Evolutionary conservation across 2,888 invertebrate species (phyloP), one percentile per base, ranked within the genome.

Genomic region (Argyra leucocephala): DNA sequence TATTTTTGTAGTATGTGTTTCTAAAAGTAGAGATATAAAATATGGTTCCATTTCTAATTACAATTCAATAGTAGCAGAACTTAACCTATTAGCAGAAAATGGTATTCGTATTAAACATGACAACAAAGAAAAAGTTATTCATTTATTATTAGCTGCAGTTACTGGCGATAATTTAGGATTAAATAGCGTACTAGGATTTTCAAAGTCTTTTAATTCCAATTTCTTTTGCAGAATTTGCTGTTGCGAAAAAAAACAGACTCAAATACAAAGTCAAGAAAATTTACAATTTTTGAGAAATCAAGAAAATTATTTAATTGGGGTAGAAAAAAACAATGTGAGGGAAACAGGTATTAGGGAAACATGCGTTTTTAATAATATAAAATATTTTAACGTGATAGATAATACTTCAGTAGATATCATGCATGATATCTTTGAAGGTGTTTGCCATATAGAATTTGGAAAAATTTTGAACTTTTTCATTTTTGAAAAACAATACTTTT

Each of bases 351-450:
- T 64, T 36, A 66, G 61, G 61, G 65, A 65, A 61, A 63, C 36
- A 9, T 64, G 58, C 61, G 24, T 64, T 18, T 62, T 61, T 21
- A 57, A 57, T 21, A 58, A 66, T 63, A 63, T 68, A 64, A 64
- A 69, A 66, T 64, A 66, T 63, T 69, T 69, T 67, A 66, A 66
- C 58, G 61, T 61, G 10, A 31, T 62, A 48, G 66, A 68, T 22
- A 65, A 65, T 64, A 23, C 64, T 58, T 37, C 66, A n/a, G 66
- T 65, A 12, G 69, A 69, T 65, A 66, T 67, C 18, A 67, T 68
- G 67, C 69, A 69, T 59, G 68, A 69, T 65, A 26, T 68, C 12
- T 66, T 68, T 22, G 69, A 69, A 59, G 69, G 69, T 22, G 65
- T 65, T 36, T 63, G 63, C 23, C 68, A 68, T 63, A 24, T 64